Evolutionary conservation across 2,888 invertebrate genomes (phyloP).

Genomic region (Drepana falcataria): DNA sequence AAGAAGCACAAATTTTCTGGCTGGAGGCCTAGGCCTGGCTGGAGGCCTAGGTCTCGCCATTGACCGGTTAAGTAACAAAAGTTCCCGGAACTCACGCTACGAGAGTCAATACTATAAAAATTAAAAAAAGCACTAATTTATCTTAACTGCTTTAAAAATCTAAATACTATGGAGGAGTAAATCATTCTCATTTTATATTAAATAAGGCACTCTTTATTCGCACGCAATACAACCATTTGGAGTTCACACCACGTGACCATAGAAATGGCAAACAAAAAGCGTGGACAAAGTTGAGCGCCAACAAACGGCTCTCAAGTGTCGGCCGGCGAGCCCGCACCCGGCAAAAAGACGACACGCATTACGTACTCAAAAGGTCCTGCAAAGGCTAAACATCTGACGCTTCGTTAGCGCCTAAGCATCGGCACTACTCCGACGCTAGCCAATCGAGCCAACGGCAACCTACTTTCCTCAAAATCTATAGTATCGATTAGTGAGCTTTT

Average conservation of each 20-base stretch:
- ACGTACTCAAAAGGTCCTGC: slow-evolving; percentile 54
- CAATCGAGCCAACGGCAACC: slow-evolving; percentile 66
- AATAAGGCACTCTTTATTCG: no score
- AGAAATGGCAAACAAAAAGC: slow-evolving; percentile 23
- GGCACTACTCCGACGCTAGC: slow-evolving; percentile 42
- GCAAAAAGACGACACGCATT: slow-evolving; percentile 47
- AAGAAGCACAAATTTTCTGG: no score
- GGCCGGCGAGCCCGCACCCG: slow-evolving; percentile 34
- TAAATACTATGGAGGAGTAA: no score
- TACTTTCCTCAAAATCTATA: slow-evolving; percentile 77
- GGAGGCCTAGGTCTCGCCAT: no score
- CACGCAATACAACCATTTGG: not conserved
- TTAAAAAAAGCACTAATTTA: no score
- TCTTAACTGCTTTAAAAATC: no score
- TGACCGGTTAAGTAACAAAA: no score
- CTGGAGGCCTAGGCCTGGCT: no score
- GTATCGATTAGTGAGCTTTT: slow-evolving; percentile 78
- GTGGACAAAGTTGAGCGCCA: slow-evolving; percentile 62
- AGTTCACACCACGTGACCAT: slow-evolving; percentile 1
- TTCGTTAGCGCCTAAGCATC: slow-evolving; percentile 67
- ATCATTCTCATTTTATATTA: no score
- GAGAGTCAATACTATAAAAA: no score
- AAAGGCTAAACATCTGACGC: slow-evolving; percentile 67
- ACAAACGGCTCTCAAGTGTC: slow-evolving; percentile 64
- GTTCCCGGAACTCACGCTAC: no score